Percentiles rank a stretch among this genome's conserved stretches.
Conservation (phyloP, 1,140 invertebrate species). For the Drosophila sturtevanti region DNA sequence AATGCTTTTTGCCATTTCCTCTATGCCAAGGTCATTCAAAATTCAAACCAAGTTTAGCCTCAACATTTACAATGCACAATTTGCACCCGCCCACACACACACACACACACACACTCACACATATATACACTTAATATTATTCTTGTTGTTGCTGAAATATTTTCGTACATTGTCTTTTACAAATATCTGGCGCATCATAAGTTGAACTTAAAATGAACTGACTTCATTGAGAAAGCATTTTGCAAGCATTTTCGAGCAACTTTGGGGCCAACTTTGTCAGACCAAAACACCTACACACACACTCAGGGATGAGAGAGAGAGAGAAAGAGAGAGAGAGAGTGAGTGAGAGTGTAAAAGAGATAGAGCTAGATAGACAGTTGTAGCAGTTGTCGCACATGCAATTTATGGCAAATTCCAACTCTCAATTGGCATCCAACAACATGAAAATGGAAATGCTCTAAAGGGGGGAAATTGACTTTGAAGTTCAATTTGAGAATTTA, state of each 20-base stretch:
- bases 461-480: neutral
- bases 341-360: slow-evolving; percentile 12
- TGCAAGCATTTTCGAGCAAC: slow-evolving; percentile 13
- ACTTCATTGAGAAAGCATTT: slow-evolving; percentile 65
- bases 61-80: slow-evolving; percentile 16
- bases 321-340: slow-evolving; percentile 1
- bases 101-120: slow-evolving; percentile 30
- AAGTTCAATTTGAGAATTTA: neutral
- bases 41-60: slow-evolving; percentile 73
- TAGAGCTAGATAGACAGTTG: slow-evolving; percentile 39
- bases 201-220: slow-evolving; percentile 76
- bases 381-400: slow-evolving; percentile 72
- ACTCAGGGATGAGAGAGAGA: neutral
- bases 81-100: slow-evolving; percentile 22
- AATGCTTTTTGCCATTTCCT: slow-evolving; percentile 76
- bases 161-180: slow-evolving; percentile 70
- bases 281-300: slow-evolving; percentile 30
- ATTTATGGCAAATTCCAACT: slow-evolving; percentile 77
- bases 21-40: slow-evolving; percentile 82
- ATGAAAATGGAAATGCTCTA: slow-evolving; percentile 52
- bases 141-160: slow-evolving; percentile 57
- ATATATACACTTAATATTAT: slow-evolving; percentile 28
- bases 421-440: slow-evolving; percentile 60
- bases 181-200: slow-evolving; percentile 76
- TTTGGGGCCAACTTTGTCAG: slow-evolving; percentile 20